Evolutionary conservation across 2,797 vertebrate genomes (phyloP), one percentile per base, ranked within the genome.

Genomic region (Eulemur coronatus): DNA sequence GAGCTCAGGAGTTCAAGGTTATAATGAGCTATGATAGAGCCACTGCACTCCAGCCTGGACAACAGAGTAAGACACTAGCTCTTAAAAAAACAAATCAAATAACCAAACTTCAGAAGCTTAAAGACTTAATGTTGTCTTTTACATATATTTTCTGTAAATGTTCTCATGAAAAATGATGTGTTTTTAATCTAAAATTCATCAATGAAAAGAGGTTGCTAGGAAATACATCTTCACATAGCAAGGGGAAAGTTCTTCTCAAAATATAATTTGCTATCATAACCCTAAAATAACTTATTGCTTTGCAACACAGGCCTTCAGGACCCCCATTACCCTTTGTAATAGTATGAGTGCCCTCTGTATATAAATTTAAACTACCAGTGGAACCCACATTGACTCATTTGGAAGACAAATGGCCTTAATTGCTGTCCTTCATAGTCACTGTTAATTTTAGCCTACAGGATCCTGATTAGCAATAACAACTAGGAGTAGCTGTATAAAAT

Each of bases 391-490:
- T 96, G 95, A 96, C 94, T 98, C 97, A 98, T 98, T 98, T 97
- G 92, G 93, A 98, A 98, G 98, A 98, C 82, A 79, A 98, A 99
- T 97, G 97, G 89, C 88, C 88, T 97, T 98, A 98, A 98, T 97
- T 98, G 98, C 93, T 97, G 57, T 11, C 97, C 96, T 98, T 97
- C 92, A 96, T 80, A 84, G 87, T 94, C 86, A 79, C 20, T 97
- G 98, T 98, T 98, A 98, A 98, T 98, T 98, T 98, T 72, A 97
- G 98, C 96, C 96, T 97, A 91, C 95, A 82, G 92, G 59, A 80
- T 97, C 97, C 93, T 96, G 97, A 98, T 98, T 94, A 98, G 89
- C 38, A 98, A 76, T 93, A 98, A 98, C 91, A 97, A 97, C 0
- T 0, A 0, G 41, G 0, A 81, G 63, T 67, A 86, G 91, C 89